These are phyloP conservation scores for Notiomystis cincta DNA, from an alignment of 2,113 vertebrate species.

Conservation along the genomic window DNA sequence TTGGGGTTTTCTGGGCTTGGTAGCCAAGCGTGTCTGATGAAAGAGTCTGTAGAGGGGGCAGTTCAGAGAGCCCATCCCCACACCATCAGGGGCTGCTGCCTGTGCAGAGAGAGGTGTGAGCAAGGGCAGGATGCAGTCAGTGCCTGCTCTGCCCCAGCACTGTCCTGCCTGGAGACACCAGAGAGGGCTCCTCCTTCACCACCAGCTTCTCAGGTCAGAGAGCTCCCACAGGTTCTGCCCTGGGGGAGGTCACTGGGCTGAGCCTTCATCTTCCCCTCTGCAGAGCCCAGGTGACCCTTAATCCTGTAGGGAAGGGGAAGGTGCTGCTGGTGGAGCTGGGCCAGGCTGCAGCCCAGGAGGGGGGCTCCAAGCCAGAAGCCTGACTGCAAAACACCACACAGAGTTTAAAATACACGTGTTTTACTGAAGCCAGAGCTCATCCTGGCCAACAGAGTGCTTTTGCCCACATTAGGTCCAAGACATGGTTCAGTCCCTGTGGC, in stretches of 20 bases:
- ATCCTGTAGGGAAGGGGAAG: not conserved
- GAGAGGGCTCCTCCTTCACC: not conserved
- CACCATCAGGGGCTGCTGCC: not conserved
- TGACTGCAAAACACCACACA: not conserved
- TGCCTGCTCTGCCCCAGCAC: rapidly evolving
- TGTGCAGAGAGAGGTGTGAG: not conserved
- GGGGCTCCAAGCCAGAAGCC: not conserved
- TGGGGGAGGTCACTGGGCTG: not conserved
- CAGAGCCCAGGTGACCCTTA: not conserved
- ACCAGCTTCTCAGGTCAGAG: rapidly evolving
- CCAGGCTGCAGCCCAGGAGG: not conserved
- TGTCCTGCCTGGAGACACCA: rapidly evolving
- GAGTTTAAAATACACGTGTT: rapidly evolving
- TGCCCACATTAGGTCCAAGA: not conserved
- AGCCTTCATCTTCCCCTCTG: not conserved
- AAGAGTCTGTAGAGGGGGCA: not conserved
- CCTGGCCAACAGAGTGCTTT: not conserved
- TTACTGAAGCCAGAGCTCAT: not conserved
- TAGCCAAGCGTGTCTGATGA: not conserved
- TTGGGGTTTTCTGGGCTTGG: not conserved
- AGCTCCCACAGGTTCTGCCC: not conserved
- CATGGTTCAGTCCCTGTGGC: not conserved
- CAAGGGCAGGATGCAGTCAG: no score
- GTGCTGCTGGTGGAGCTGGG: not conserved
- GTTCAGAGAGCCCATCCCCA: not conserved